A percentile compares a stretch with the other conserved stretches of the same genome.
These are phyloP conservation scores for Drosophila greeni DNA, from an alignment of 2,888 invertebrate species.

Conservation along the genomic window DNA sequence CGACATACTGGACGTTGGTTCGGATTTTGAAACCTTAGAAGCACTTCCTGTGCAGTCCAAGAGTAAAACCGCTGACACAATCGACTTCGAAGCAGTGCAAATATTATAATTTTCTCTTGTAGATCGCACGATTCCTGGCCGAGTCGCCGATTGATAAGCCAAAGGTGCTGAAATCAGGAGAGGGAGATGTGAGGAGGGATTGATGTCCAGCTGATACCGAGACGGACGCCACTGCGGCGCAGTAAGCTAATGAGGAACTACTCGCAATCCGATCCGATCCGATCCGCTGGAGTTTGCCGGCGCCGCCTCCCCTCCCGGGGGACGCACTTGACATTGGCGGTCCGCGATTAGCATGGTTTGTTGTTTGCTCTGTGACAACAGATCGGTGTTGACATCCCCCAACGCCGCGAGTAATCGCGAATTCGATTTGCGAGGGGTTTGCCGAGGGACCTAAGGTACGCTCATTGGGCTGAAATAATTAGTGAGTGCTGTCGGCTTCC, in stretches of 20 bases:
- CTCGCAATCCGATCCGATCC: constrained; percentile 2
- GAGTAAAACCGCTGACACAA: constrained; percentile 11
- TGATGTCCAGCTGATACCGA: constrained; percentile 19
- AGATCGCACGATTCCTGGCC: constrained; percentile 7
- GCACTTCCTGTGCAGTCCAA: constrained; percentile 28
- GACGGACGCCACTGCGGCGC: constrained; percentile 24
- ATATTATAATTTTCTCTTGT: background rate
- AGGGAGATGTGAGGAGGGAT: constrained; percentile 20
- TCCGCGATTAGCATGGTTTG: constrained; percentile 35
- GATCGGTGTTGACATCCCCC: constrained; percentile 36
- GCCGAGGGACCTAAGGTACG: background rate
- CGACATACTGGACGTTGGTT: background rate
- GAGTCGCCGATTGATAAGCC: constrained; percentile 18
- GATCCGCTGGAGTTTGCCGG: constrained; percentile 5
- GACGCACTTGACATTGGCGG: constrained; percentile 36
- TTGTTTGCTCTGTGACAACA: constrained; percentile 46
- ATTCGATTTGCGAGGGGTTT: constrained; percentile 15
- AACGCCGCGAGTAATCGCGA: constrained; percentile 40
- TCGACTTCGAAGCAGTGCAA: background rate
- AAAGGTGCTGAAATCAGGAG: constrained; percentile 18
- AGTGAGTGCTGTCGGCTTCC: no score
- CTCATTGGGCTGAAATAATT: no score
- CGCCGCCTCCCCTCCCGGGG: constrained; percentile 4
- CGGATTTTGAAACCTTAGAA: constrained; percentile 21
- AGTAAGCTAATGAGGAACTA: constrained; percentile 12